These are phyloP conservation scores for Cyprinodon tularosa DNA, from an alignment of 2,113 vertebrate genomes.

Conservation along the genomic window DNA sequence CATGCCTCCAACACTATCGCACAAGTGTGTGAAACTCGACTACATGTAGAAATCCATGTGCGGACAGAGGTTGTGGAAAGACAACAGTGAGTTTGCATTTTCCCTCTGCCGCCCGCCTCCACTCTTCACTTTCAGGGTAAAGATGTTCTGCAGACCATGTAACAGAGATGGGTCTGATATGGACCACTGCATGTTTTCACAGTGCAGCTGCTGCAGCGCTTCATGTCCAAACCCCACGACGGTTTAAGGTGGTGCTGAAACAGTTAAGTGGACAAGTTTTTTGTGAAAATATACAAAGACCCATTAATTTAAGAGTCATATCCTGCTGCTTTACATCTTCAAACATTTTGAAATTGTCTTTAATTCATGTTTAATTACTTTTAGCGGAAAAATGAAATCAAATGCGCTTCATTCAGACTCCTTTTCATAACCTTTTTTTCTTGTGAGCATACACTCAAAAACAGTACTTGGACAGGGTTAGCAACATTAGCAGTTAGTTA, in stretches of 20 bases:
- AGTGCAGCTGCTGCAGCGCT: slow-evolving; percentile 41
- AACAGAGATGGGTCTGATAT: slow-evolving; percentile 43
- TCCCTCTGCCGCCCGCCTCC: slow-evolving; percentile 34
- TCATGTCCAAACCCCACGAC: slow-evolving; percentile 2
- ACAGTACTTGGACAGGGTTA: no score
- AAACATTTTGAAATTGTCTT: no score
- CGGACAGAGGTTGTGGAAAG: background rate
- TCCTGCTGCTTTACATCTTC: no score
- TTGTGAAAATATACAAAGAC: no score
- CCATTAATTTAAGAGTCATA: no score
- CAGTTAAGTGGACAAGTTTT: background rate
- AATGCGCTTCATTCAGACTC: no score
- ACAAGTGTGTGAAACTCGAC: slow-evolving; percentile 24
- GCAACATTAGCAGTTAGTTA: no score
- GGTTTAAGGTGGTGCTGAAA: background rate
- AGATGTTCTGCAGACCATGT: slow-evolving; percentile 37
- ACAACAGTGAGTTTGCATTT: slow-evolving; percentile 15
- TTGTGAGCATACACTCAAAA: no score
- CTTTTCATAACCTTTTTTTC: no score
- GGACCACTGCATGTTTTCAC: slow-evolving; percentile 53
- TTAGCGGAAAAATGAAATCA: no score
- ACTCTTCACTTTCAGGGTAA: background rate
- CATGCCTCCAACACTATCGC: slow-evolving; percentile 1
- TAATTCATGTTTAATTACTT: no score
- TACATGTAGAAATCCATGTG: background rate